Percentiles rank a stretch among this genome's conserved stretches.
phyloP scores from a whole-genome alignment of 2,888 invertebrate genomes.

The Stenodera caucasica region DNA sequence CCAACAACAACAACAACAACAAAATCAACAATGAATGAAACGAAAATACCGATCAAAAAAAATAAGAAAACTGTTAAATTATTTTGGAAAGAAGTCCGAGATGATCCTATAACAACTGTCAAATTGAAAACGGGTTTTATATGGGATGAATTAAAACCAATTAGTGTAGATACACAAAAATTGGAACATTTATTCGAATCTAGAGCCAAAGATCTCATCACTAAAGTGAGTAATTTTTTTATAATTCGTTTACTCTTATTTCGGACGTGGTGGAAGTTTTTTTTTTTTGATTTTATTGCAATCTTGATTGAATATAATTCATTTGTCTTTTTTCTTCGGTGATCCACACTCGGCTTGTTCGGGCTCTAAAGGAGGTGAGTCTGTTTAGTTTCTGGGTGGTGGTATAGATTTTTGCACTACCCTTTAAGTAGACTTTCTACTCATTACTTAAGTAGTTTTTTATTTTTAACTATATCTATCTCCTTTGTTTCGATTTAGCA shows the following conservation, averaged over 20 bases:
- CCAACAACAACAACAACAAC: too few relatives aligned
- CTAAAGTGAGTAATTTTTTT: conserved; percentile 70
- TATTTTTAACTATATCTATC: neutral
- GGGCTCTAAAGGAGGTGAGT: conserved; percentile 55
- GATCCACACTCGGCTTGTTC: conserved; percentile 53
- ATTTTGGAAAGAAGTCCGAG: conserved; percentile 96
- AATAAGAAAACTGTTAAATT: conserved; percentile 96
- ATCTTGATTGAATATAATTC: conserved; percentile 36
- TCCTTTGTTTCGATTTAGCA: too few relatives aligned
- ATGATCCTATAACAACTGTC: conserved; percentile 68
- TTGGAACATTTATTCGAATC: conserved; percentile 97
- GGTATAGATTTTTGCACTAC: conserved; percentile 39
- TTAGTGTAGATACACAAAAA: conserved; percentile 87
- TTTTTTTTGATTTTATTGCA: conserved; percentile 29
- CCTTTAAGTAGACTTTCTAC: conserved; percentile 20
- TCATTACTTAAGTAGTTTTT: conserved; percentile 10
- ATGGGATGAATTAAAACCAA: conserved; percentile 88
- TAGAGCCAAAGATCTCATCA: conserved; percentile 90
- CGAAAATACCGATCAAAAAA: conserved; percentile 67
- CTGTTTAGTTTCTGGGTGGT: conserved; percentile 46
- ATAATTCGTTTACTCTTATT: neutral
- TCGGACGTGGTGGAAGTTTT: conserved; percentile 4
- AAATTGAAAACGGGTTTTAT: conserved; percentile 68
- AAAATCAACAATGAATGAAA: conserved; percentile 43
- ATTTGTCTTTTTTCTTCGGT: conserved; percentile 49